A percentile compares a stretch with the other conserved stretches of the same genome.
Conservation (phyloP, 2,888 invertebrate species). For the Lamproptera curius region DNA sequence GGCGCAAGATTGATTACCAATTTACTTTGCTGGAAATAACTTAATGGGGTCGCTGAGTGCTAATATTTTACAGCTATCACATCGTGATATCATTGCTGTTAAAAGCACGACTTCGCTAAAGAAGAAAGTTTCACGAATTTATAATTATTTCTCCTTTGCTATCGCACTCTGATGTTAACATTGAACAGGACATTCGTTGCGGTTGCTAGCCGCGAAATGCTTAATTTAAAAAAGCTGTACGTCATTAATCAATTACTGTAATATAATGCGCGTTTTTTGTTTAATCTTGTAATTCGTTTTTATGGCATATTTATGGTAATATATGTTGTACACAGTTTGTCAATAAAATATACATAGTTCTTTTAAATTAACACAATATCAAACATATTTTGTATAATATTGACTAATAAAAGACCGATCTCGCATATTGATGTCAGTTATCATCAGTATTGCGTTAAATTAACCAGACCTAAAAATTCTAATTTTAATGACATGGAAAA, state of each 20-base stretch:
- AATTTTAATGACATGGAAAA: too few relatives aligned
- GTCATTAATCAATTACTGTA: neutral
- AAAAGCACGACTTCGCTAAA: constrained; percentile 19
- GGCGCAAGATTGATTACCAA: constrained; percentile 22
- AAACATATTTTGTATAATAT: too few relatives aligned
- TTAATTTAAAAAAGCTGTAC: neutral
- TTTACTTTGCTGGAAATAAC: constrained; percentile 23
- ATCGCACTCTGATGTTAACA: constrained; percentile 8
- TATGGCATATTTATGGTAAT: too few relatives aligned
- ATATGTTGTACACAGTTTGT: too few relatives aligned
- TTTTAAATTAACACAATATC: too few relatives aligned
- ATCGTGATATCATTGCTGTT: constrained; percentile 21
- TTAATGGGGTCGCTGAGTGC: constrained; percentile 24
- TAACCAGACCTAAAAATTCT: too few relatives aligned
- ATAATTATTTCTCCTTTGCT: constrained; percentile 14
- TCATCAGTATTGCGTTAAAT: too few relatives aligned
- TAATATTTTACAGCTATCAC: constrained; percentile 23
- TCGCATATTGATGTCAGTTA: too few relatives aligned
- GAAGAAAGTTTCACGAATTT: constrained; percentile 19
- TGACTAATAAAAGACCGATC: too few relatives aligned
- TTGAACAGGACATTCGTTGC: constrained; percentile 1
- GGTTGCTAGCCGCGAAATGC: neutral
- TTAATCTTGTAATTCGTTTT: neutral
- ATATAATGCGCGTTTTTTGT: neutral
- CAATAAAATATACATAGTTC: too few relatives aligned